Evolutionary conservation across 2,797 vertebrate genomes (phyloP), one percentile per base, ranked within the genome.

Genomic region (Rhynchotus rufescens): DNA sequence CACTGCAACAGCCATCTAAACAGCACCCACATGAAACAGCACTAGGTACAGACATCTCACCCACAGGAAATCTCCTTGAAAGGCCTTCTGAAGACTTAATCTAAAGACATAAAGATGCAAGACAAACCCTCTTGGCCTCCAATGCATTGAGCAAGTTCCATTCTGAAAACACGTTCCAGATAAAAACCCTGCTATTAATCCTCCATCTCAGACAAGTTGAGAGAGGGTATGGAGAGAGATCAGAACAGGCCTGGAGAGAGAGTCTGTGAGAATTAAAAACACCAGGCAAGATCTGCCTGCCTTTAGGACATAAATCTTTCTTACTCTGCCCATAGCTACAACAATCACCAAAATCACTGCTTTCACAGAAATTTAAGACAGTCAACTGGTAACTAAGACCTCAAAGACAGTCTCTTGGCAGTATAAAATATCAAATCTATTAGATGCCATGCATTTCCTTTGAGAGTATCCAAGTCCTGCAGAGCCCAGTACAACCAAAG

Each of bases 401-500:
- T 54, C 28, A n/a, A 15, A 54, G 52, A 54, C 16, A 54, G 28
- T n/a, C 52, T 54, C 52, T 54, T 54, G 52, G 52, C 52, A 54
- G 16, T 30, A 30, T 19, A n/a, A 51, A 54, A 25, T 30, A 54
- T 54, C 52, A 30, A 54, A 54, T 54, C 28, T 54, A 54, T 54
- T n/a, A 54, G 52, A 54, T 6, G 17, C 30, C 30, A 56, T 12
- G 9, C n/a, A 56, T 56, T 56, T 56, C 16, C 30, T 19, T 56
- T 30, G 52, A n/a, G 54, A 76, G 12, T 9, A 64, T 15, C 23
- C 26, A 36, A 28, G 20, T 84, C 44, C 32, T 60, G 40, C 26
- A 17, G 15, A 66, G 9, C 4, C 2, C 42, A 84, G 36, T 38
- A 86, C 34, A 69, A 80, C 0, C 2, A 4, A 1, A 2, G 9